Evolutionary conservation across 2,888 invertebrate species (phyloP).

Genomic region (Amblyjoppa proteus): DNA sequence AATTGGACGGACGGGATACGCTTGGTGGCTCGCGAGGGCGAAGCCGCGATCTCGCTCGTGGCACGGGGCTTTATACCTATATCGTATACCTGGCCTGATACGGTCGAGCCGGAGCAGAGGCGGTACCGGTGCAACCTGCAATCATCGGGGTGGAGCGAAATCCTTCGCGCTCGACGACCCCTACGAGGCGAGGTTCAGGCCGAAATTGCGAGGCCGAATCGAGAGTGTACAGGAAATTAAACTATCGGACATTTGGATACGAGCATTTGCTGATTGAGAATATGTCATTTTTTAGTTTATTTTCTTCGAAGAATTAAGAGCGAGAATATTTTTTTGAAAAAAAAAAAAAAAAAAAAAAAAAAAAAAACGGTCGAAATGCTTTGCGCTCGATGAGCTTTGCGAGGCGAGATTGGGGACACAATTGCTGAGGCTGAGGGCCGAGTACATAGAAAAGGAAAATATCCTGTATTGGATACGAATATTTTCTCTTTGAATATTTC

Average conservation of each 20-base stretch:
- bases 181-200: constrained; percentile 34
- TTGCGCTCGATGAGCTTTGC: too few species aligned
- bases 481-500: too few species aligned
- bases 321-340: neutral
- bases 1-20: constrained; percentile 70
- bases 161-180: constrained; percentile 63
- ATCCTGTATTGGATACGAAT: too few species aligned
- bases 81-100: constrained; percentile 46
- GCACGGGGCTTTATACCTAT: constrained; percentile 27
- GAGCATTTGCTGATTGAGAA: neutral
- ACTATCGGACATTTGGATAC: constrained; percentile 14
- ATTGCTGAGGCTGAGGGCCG: too few species aligned
- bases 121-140: constrained; percentile 84
- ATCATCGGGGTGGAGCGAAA: constrained; percentile 84
- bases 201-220: constrained; percentile 12
- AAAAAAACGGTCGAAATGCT: too few species aligned
- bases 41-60: constrained; percentile 55
- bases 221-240: constrained; percentile 1
- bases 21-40: constrained; percentile 66
- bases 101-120: constrained; percentile 74
- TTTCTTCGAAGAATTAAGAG: neutral
- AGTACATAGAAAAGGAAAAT: too few species aligned
- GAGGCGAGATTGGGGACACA: too few species aligned
- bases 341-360: neutral
- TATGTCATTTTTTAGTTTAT: neutral